phyloP scores from a whole-genome alignment of 1,140 invertebrate genomes.

The Pantala flavescens region DNA sequence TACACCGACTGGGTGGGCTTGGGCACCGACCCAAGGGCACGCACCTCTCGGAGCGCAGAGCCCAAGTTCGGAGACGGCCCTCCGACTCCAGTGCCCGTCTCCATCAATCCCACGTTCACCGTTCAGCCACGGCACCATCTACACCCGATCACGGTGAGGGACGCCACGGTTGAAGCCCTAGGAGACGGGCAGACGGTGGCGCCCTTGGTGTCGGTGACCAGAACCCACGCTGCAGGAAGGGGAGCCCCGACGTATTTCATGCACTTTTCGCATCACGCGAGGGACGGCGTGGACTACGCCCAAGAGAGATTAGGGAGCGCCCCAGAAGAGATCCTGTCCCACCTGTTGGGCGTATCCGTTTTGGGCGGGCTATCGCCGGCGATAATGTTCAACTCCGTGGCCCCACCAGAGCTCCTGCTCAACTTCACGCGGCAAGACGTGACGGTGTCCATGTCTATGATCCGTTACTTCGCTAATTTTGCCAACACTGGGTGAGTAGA shows the following conservation, averaged over 20 bases:
- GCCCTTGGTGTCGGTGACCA: conserved; percentile 55
- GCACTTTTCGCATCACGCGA: conserved; percentile 70
- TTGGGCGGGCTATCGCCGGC: conserved; percentile 44
- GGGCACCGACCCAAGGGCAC: not conserved
- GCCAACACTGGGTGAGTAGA: conserved; percentile 29
- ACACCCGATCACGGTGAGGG: conserved; percentile 71
- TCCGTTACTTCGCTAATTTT: conserved; percentile 63
- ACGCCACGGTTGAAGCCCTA: conserved; percentile 77
- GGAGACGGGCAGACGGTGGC: conserved; percentile 72
- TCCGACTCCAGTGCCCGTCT: conserved; percentile 48
- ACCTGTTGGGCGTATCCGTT: conserved; percentile 76
- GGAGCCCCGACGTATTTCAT: conserved; percentile 64
- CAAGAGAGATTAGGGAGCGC: conserved; percentile 72
- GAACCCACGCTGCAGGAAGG: conserved; percentile 51
- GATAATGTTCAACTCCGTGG: not conserved
- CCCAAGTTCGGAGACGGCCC: not conserved
- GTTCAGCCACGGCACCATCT: conserved; percentile 80
- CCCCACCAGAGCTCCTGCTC: conserved; percentile 35
- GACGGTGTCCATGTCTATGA: conserved; percentile 59
- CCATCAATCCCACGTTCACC: conserved; percentile 84
- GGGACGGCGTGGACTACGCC: conserved; percentile 55
- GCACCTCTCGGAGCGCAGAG: not conserved
- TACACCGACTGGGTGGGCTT: conserved; percentile 70
- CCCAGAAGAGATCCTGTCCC: conserved; percentile 73
- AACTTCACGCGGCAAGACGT: conserved; percentile 68